Evolutionary conservation across 1,140 invertebrate genomes (phyloP), one percentile per base, ranked within the genome.

Genomic region (Bactericera cockerelli): DNA sequence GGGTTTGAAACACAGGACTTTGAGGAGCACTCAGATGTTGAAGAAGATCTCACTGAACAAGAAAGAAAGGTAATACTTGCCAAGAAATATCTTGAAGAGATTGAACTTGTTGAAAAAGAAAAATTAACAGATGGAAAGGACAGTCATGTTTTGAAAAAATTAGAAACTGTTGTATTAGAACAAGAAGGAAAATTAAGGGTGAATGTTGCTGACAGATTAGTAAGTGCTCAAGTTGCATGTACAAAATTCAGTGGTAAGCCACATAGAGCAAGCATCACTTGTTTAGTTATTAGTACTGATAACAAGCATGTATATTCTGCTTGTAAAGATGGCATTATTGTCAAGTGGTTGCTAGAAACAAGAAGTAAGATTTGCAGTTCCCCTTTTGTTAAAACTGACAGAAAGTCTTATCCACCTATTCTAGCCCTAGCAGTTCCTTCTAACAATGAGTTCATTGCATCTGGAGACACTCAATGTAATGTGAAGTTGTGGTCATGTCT

Each of bases 11-110:
- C 75, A 25, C 76, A 77, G 33, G 71, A 74, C 1, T 77, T 76
- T 38, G 78, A 76, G 54, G 79, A 77, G 1, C 26, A 53, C 8
- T 55, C 42, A 33, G 60, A 60, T 6, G 79, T 82, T 59, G 83
- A 84, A 63, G 83, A 88, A 60, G 76, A 83, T 60, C 77, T 80
- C 66, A 95, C 89, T 6, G 81, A 86, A 0, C 88, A 94, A 70
- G 87, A 94, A 67, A 94, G 94, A 68, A 86, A 87, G 66, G 64
- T 97, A 31, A 76, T 88, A 31, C 72, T 95, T 60, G 89, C 91
- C 0, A 93, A 93, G 69, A 79, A 88, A 69, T 93, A 93, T 74
- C 74, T 97, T 31, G 74, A 84, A 66, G 84, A 93, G 76, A 84
- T 95, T 59, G 81, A 89, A 72, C 80, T 79, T 68, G 81, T 90